Evolutionary conservation across 2,888 invertebrate genomes (phyloP), one percentile per base, ranked within the genome.

Genomic region (Diadromus collaris): DNA sequence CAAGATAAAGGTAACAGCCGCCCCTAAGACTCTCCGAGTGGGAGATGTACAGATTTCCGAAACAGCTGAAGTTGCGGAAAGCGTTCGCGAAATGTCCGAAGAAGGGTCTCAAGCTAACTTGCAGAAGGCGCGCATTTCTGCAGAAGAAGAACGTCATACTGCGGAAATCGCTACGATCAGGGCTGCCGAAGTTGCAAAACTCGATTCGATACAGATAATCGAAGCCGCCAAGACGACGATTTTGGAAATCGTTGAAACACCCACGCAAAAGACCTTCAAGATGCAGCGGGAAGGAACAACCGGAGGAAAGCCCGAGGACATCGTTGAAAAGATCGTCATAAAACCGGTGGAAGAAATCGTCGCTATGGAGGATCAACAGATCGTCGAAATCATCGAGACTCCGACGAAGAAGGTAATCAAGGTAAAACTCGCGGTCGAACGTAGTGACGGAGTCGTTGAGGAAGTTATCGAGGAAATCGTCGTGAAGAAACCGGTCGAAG

Each of bases 231-330:
- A 77, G 19, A 70, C 70, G 4, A 9, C 54, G 10, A 77, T 80
- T 32, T 56, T 80, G 3, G 74, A 74, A 38, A 70, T 80, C 10
- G 21, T 80, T 7, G 80, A 80, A 48, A 80, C 80, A 16, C 80
- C 80, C 6, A 76, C 73, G n/a, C 67, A 77, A 13, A 80, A 74
- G 64, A 65, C 70, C 16, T 80, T 80, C 70, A 83, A 54, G 75
- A 83, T 60, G 80, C 75, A 73, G 32, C 75, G 56, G 38, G 56
- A 68, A 70, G 70, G 46, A 51, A 34, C 65, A n/a, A 65, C 7
- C 2, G 32, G 54, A 27, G 41, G 21, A 6, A 73, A 71, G 19
- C 27, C 46, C 10, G 76, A 73, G 10, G 54, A 73, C 63, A 76
- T 76, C 44, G 64, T 78, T 5, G 68, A 77, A 64, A 75, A 65